Evolutionary conservation across 1,140 invertebrate genomes (phyloP).

Genomic region (Zelostemma sp.): DNA sequence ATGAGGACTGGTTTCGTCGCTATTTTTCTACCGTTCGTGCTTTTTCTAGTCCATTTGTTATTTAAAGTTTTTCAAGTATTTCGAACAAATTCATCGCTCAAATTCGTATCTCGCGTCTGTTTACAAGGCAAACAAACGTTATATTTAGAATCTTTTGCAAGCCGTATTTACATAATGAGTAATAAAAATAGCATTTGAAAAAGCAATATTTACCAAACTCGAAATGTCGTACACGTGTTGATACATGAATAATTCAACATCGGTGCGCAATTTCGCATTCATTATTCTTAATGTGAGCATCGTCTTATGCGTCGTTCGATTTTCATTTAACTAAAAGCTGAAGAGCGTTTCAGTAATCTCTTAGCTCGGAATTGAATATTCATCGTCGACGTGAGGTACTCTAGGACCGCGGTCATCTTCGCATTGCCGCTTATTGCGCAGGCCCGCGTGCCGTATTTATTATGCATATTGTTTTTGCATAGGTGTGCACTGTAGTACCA

Average conservation of each 20-base stretch:
- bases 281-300: neutral
- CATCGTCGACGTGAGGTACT: slow-evolving; percentile 5
- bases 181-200: slow-evolving; percentile 1
- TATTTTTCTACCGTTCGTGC: too few relatives aligned
- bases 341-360: slow-evolving; percentile 18
- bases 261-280: neutral
- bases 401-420: slow-evolving; percentile 12
- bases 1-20: too few relatives aligned
- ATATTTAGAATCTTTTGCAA: neutral
- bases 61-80: too few relatives aligned
- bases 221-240: slow-evolving; percentile 3
- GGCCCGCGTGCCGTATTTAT: slow-evolving; percentile 9
- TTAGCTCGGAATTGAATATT: slow-evolving; percentile 20
- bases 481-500: slow-evolving; percentile 21
- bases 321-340: neutral
- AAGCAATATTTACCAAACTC: neutral
- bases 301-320: neutral
- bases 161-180: neutral
- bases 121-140: neutral
- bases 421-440: slow-evolving; percentile 13
- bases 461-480: slow-evolving; percentile 12
- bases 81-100: too few relatives aligned
- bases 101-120: too few relatives aligned
- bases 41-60: too few relatives aligned
- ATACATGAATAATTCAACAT: slow-evolving; percentile 9